These are phyloP conservation scores for Aspidiotus destructor DNA, from an alignment of 2,888 invertebrate genomes.

Conservation along the genomic window DNA sequence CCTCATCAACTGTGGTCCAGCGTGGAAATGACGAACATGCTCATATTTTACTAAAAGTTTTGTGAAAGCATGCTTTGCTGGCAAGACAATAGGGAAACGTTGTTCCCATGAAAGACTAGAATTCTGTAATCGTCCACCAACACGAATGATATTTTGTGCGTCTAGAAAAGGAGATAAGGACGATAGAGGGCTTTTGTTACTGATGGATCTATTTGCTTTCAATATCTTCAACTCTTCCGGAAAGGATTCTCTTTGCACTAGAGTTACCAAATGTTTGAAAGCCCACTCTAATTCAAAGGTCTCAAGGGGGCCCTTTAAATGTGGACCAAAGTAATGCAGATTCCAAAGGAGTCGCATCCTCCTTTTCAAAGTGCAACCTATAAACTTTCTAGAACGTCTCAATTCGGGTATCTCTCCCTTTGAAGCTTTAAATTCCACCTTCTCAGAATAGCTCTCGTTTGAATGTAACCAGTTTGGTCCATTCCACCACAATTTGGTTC, in stretches of 20 bases:
- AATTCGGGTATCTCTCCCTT: background rate
- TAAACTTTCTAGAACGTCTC: background rate
- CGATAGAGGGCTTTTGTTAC: background rate
- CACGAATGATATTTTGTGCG: conserved; percentile 32
- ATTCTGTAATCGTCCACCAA: conserved; percentile 36
- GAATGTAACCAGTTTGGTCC: background rate
- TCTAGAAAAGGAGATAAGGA: conserved; percentile 35
- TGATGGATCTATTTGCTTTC: background rate
- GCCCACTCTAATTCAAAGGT: background rate
- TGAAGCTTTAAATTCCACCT: background rate
- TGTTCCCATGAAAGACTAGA: conserved; percentile 14
- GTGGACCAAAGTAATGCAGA: conserved; percentile 1
- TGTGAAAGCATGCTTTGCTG: conserved; percentile 16
- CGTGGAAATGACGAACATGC: conserved; percentile 34
- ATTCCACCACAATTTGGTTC: conserved; percentile 1
- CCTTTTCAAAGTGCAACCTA: background rate
- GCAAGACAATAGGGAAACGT: conserved; percentile 35
- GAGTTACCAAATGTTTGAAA: background rate
- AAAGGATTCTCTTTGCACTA: conserved; percentile 7
- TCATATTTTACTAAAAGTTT: conserved; percentile 34
- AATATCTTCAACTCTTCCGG: conserved; percentile 9
- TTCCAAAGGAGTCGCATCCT: conserved; percentile 7
- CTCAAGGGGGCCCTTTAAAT: background rate
- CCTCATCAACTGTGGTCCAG: conserved; percentile 30
- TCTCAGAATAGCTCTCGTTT: background rate